Evolutionary conservation across 2,113 vertebrate species (phyloP).

Genomic region (Oncorhynchus tshawytscha): DNA sequence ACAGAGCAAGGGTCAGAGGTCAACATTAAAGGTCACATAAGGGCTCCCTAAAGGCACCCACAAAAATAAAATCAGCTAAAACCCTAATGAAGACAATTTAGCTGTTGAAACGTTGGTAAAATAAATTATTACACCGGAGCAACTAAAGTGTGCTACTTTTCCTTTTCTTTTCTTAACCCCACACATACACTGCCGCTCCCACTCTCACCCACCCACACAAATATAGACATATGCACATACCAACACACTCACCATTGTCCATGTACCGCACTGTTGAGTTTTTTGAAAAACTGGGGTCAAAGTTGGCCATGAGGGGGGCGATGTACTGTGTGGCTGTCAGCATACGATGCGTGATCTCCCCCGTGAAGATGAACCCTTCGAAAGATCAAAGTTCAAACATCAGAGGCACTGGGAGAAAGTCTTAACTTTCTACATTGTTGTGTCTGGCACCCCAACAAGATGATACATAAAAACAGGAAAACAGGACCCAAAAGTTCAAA

Average conservation of each 20-base stretch:
- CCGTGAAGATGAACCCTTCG: constrained; percentile 92
- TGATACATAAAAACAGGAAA: background rate
- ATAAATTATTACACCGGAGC: no score
- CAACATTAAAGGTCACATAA: constrained; percentile 8
- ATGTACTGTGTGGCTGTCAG: constrained; percentile 94
- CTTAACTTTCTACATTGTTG: background rate
- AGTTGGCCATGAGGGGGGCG: constrained; percentile 97
- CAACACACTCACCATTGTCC: constrained; percentile 83
- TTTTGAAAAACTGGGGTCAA: constrained; percentile 90
- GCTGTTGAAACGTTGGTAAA: no score
- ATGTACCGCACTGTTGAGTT: constrained; percentile 88
- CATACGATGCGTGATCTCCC: constrained; percentile 91
- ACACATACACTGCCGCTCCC: no score
- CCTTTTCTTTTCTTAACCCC: no score
- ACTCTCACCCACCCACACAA: background rate
- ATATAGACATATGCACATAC: background rate
- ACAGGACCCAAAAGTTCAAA: background rate
- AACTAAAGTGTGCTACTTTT: no score
- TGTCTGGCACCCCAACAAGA: background rate
- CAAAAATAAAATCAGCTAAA: background rate
- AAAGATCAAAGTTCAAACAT: background rate
- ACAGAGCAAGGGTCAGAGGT: constrained; percentile 6
- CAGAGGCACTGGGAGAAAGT: background rate
- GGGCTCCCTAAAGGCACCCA: background rate
- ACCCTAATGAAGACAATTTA: no score